Base-by-base conservation (phyloP, 2,113 vertebrate species). In the Promerops cafer region DNA sequence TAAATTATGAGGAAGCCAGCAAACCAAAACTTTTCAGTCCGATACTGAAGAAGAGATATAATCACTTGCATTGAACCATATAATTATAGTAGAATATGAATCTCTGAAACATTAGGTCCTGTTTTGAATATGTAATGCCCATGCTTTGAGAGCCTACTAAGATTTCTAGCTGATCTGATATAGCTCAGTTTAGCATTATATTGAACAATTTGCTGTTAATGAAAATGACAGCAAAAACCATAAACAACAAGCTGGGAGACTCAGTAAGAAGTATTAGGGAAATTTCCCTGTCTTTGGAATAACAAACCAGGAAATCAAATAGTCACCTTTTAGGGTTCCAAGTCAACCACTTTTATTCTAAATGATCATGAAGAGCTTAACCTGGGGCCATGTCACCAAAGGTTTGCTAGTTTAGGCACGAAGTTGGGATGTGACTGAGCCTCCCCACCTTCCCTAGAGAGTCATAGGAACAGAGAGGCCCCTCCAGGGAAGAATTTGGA, bases 21-120 rank as follows among this genome's bases (percentile, higher is more conserved):
- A 98, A 99, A 98, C 98, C 98, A 99, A 98, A 99, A 99, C 98
- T 98, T 98, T 98, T 98, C 98, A 98, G 98, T 97, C 98, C 96
- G 90, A 98, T 99, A 98, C 98, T 98, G 98, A 99, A 98, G 98
- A 99, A 98, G 98, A 99, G 99, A 98, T 98, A 98, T 99, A 99
- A 99, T 99, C 99, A 99, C 98, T 99, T 98, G 98, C 99, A 99
- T 98, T 99, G 99, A 99, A 99, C 98, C 99, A 98, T 99, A 99
- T 99, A 99, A 99, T 99, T 99, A 99, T 98, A 98, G 98, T 97
- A 98, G 98, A 99, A 99, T 98, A 98, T 98, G 98, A 98, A 98
- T 98, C 98, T 98, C 98, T 98, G 98, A 99, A 99, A 99, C 98
- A 99, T 99, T 99, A 99, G 98, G 98, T 98, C 98, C 98, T 98